These are phyloP conservation scores for Drosophila anomelani DNA, from an alignment of 2,888 invertebrate species.

Conservation along the genomic window DNA sequence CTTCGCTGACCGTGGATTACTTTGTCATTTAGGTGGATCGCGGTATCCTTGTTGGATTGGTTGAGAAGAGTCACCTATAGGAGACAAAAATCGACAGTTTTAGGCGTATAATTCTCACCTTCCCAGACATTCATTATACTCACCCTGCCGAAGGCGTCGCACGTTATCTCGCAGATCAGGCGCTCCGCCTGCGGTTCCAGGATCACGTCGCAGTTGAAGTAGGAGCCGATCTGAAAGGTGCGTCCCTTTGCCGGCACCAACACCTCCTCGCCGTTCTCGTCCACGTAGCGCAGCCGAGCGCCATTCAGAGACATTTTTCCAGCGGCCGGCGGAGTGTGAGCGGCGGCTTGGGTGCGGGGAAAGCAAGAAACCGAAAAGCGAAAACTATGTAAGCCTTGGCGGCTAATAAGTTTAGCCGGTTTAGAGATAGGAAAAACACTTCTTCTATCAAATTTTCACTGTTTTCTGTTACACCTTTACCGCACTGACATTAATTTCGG, in stretches of 20 bases:
- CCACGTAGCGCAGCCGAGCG: constrained; percentile 76
- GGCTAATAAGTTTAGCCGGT: constrained; percentile 10
- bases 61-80: constrained; percentile 81
- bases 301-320: constrained; percentile 81
- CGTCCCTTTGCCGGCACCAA: constrained; percentile 75
- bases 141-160: constrained; percentile 83
- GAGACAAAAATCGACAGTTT: not conserved
- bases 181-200: constrained; percentile 69
- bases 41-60: constrained; percentile 67
- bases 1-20: constrained; percentile 65
- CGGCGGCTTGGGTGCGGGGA: constrained; percentile 57
- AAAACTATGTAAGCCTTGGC: constrained; percentile 36
- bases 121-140: constrained; percentile 48
- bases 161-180: constrained; percentile 82
- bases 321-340: constrained; percentile 32
- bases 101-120: not conserved
- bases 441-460: constrained; percentile 1
- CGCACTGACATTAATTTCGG: not conserved
- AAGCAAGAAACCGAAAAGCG: constrained; percentile 44
- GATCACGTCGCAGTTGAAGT: constrained; percentile 77
- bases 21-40: constrained; percentile 74
- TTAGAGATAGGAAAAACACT: not conserved
- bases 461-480: constrained; percentile 8
- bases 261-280: constrained; percentile 51
- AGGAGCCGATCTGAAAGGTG: constrained; percentile 81